phyloP scores from a whole-genome alignment of 2,113 vertebrate species.

The Pelusios castaneus region DNA sequence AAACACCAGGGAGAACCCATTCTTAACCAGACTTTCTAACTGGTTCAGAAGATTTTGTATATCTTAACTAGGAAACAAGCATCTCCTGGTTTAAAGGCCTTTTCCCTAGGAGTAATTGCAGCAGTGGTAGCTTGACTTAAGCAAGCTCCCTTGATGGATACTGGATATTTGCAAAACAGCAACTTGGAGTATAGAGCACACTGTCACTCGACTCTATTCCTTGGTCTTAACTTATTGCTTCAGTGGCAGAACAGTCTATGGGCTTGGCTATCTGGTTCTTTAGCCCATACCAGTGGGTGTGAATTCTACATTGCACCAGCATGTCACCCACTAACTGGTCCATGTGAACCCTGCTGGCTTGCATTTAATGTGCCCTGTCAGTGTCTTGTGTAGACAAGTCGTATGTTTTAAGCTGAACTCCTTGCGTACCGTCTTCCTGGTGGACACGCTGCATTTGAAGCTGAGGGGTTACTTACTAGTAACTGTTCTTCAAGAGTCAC shows the following conservation, averaged over 20 bases:
- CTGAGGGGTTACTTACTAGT: background rate
- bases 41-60: background rate
- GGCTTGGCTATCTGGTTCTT: background rate
- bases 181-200: background rate
- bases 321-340: too few species aligned
- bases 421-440: background rate
- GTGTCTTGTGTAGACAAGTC: background rate
- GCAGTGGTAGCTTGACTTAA: background rate
- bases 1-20: accelerated
- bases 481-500: background rate
- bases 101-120: background rate
- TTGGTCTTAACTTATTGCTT: background rate
- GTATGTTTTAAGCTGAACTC: background rate
- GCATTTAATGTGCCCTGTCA: background rate
- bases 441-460: background rate
- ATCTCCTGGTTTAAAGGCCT: background rate
- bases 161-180: background rate
- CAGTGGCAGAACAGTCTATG: background rate
- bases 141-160: background rate
- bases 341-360: background rate
- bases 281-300: background rate
- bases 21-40: background rate
- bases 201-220: background rate
- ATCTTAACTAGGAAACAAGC: background rate
- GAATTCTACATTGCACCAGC: too few species aligned